These are phyloP conservation scores for Dipodomys merriami DNA, from an alignment of 2,113 vertebrate species.

Conservation along the genomic window DNA sequence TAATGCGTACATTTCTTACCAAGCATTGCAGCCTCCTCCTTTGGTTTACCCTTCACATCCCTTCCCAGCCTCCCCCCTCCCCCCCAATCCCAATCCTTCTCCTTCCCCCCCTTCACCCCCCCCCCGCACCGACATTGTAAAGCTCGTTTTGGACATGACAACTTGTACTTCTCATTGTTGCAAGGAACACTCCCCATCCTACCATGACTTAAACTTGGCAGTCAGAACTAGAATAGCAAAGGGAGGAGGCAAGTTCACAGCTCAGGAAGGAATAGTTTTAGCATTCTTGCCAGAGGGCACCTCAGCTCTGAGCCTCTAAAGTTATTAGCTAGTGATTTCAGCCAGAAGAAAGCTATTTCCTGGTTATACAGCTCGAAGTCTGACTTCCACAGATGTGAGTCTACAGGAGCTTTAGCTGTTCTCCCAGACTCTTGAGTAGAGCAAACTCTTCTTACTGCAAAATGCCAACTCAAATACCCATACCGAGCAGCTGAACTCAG, in stretches of 20 bases:
- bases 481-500: not conserved
- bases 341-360: not conserved
- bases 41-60: no score
- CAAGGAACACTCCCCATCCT: not conserved
- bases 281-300: not conserved
- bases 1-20: no score
- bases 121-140: no score
- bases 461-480: not conserved
- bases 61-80: no score
- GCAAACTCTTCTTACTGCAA: not conserved
- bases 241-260: not conserved
- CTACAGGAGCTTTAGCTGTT: not conserved
- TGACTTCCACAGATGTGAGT: not conserved
- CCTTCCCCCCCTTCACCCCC: no score
- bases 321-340: not conserved
- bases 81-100: no score
- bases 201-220: not conserved
- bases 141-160: no score
- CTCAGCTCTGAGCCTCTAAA: not conserved
- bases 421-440: not conserved
- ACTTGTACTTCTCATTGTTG: no score
- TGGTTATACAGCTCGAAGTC: not conserved
- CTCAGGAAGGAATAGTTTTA: not conserved
- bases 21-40: no score
- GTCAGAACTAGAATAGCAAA: not conserved